Evolutionary conservation across 2,888 invertebrate species (phyloP).

Genomic region (Phania funesta): DNA sequence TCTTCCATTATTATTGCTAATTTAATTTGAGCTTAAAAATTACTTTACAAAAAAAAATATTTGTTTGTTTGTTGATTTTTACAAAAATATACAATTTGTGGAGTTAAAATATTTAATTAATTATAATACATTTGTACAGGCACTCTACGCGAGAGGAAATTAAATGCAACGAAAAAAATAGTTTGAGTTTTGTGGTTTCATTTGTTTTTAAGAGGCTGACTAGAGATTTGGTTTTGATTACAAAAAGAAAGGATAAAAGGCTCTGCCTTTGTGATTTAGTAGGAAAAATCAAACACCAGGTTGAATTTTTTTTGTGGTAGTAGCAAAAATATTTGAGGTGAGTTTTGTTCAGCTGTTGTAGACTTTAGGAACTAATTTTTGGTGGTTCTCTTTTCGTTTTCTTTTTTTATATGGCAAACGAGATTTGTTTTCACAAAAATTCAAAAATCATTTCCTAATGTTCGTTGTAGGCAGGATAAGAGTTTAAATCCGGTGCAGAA

Average conservation of each 20-base stretch:
- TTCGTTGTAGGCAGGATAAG: conserved; percentile 73
- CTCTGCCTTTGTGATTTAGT: conserved; percentile 51
- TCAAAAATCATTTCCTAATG: conserved; percentile 68
- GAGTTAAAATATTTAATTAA: conserved; percentile 11
- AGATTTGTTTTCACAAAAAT: conserved; percentile 54
- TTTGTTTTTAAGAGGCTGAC: conserved; percentile 73
- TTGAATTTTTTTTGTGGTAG: conserved; percentile 36
- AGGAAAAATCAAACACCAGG: conserved; percentile 48
- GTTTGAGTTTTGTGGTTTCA: conserved; percentile 68
- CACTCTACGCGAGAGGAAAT: conserved; percentile 70
- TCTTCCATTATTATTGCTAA: conserved; percentile 61
- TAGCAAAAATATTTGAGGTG: conserved; percentile 2
- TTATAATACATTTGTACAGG: conserved; percentile 68
- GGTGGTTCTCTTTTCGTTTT: conserved; percentile 72
- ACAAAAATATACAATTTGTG: conserved; percentile 71
- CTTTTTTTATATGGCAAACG: conserved; percentile 71
- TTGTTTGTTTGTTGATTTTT: conserved; percentile 54
- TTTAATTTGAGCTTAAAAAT: conserved; percentile 61
- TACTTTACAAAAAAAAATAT: conserved; percentile 56
- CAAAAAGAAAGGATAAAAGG: conserved; percentile 41
- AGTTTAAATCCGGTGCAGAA: conserved; percentile 59
- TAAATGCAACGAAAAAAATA: conserved; percentile 66
- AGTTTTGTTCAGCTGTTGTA: conserved; percentile 50
- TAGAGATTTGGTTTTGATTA: conserved; percentile 70
- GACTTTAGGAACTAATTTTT: conserved; percentile 80